These are phyloP conservation scores for Brachystomella parvula DNA, from an alignment of 1,140 invertebrate genomes.

Conservation along the genomic window DNA sequence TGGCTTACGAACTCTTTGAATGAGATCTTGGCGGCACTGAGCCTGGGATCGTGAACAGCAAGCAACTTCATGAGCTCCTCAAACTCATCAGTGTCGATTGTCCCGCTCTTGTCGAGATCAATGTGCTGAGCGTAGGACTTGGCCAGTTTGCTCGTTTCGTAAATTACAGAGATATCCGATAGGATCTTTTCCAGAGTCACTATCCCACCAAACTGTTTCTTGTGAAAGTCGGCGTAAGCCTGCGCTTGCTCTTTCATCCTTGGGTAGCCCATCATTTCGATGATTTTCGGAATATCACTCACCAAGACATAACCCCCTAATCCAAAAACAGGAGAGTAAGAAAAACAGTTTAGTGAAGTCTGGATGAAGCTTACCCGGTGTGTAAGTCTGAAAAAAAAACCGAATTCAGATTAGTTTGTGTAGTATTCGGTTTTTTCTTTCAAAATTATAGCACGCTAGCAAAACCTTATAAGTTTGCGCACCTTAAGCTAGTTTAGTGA, in stretches of 20 bases:
- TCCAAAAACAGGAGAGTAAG: too few species aligned
- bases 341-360: too few species aligned
- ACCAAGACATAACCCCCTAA: not conserved
- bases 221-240: not conserved
- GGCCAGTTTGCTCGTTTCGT: not conserved
- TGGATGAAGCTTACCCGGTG: too few species aligned
- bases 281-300: not conserved
- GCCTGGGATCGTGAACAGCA: not conserved
- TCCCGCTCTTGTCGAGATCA: not conserved
- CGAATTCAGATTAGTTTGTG: too few species aligned
- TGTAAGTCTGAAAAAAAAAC: too few species aligned
- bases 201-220: not conserved
- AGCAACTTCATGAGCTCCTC: not conserved
- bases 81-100: not conserved
- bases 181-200: not conserved
- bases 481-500: too few species aligned
- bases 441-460: too few species aligned
- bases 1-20: not conserved
- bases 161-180: not conserved
- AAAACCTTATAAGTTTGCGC: too few species aligned
- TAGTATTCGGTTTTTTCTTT: too few species aligned
- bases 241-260: not conserved
- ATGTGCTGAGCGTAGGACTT: not conserved
- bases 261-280: not conserved
- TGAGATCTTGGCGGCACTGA: not conserved